Evolutionary conservation across 2,113 vertebrate species (phyloP).

Genomic region (Protobothrops flavoviridis): DNA sequence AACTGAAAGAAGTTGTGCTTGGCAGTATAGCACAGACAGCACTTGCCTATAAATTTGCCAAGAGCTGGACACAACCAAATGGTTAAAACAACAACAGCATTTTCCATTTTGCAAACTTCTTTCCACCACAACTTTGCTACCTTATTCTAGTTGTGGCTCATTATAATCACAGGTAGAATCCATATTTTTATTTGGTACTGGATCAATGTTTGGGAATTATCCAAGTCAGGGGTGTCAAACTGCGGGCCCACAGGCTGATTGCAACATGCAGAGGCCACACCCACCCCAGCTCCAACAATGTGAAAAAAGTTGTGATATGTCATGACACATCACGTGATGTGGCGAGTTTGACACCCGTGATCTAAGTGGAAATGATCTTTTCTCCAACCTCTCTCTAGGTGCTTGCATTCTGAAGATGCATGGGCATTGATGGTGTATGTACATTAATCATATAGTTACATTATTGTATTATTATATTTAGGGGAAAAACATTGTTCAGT

Average conservation of each 20-base stretch:
- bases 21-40: neutral
- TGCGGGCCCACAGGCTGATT: too few relatives aligned
- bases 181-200: neutral
- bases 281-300: too few relatives aligned
- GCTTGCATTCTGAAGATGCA: neutral
- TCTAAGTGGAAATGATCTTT: neutral
- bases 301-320: too few relatives aligned
- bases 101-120: slow-evolving; percentile 20
- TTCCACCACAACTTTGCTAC: neutral
- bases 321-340: too few relatives aligned
- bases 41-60: neutral
- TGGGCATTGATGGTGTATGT: neutral
- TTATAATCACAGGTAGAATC: neutral
- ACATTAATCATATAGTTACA: neutral
- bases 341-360: too few relatives aligned
- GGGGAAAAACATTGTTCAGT: neutral
- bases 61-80: neutral
- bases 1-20: neutral
- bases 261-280: too few relatives aligned
- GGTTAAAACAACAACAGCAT: neutral
- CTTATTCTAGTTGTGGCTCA: neutral
- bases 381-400: neutral
- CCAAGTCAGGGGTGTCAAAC: too few relatives aligned
- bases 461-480: neutral
- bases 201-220: neutral